Evolutionary conservation across 2,888 invertebrate genomes (phyloP), one percentile per base, ranked within the genome.

Genomic region (Pantelozetes paolii): DNA sequence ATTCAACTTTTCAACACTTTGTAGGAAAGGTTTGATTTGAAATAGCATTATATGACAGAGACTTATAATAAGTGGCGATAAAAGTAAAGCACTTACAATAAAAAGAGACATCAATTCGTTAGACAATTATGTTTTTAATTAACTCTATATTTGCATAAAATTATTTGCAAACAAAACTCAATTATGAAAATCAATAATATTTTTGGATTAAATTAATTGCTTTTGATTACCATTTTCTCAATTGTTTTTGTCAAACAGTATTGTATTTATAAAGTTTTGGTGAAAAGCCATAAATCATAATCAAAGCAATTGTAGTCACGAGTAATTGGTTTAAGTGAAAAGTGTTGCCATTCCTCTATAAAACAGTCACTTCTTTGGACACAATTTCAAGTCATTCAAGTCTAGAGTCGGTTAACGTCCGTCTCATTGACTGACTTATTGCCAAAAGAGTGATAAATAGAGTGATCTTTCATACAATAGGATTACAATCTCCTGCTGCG

Each of bases 261-360:
- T 36, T 36, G 36, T 36, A 50, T 50, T 50, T 20, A 2, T 5
- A 50, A 11, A n/a, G 50, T 18, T 5, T n/a, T n/a, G 50, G 9
- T 18, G 28, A 28, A 30, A 64, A 36, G 32, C 30, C 26, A 64
- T 64, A 64, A 32, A 64, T 64, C 64, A 64, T 36, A 32, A 64
- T 64, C 64, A 64, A 64, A 30, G 9, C 64, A 32, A 64, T 64
- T 64, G 64, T 64, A 64, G 64, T 64, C 64, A 64, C 26, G 36
- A 36, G 64, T 64, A 64, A 64, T 64, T 64, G 64, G 36, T 32
- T 64, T 32, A 64, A 64, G 64, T 64, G 64, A 64, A 64, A 64
- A 64, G 64, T 64, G 32, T 36, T 64, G 64, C 64, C 57, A 13
- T 57, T 48, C 15, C 15, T 20, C 13, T 13, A 23, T 57, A n/a